Conservation (phyloP, 2,113 vertebrate species). For the Hiodon tergisus region DNA sequence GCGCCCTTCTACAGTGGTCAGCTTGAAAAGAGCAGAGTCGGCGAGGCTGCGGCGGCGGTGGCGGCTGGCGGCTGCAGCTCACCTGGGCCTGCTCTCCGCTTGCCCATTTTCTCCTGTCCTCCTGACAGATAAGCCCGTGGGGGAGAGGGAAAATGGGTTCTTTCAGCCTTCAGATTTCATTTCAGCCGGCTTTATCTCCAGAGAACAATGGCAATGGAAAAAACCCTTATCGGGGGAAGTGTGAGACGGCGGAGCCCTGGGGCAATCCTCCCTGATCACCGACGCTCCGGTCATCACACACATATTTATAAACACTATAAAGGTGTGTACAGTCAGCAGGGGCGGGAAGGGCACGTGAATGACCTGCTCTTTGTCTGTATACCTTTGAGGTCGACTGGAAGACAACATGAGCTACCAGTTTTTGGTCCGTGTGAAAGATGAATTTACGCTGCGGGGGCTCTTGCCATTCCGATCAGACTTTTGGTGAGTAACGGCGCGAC, state of each 20-base stretch:
- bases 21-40: constrained; percentile 11
- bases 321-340: not conserved
- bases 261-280: constrained; percentile 18
- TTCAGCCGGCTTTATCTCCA: constrained; percentile 49
- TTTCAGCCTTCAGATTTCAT: constrained; percentile 54
- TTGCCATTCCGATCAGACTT: too few relatives aligned
- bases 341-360: not conserved
- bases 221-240: constrained; percentile 41
- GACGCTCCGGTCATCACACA: constrained; percentile 9
- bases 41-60: not conserved
- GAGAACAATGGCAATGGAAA: constrained; percentile 48
- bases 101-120: constrained; percentile 37
- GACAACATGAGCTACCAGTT: not conserved
- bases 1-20: not conserved
- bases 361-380: constrained; percentile 3
- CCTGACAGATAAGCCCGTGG: constrained; percentile 44
- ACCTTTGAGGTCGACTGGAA: too few relatives aligned
- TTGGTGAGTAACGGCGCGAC: too few relatives aligned
- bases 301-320: constrained; percentile 20
- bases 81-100: constrained; percentile 11
- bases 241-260: constrained; percentile 31
- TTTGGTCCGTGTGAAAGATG: not conserved
- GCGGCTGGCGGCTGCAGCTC: constrained; percentile 9
- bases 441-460: not conserved
- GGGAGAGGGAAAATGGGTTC: constrained; percentile 40